Evolutionary conservation across 92 coral and sea anemone species (phyloP), one percentile per base, ranked within the genome.

Genomic region (Pocillopora meandrina): DNA sequence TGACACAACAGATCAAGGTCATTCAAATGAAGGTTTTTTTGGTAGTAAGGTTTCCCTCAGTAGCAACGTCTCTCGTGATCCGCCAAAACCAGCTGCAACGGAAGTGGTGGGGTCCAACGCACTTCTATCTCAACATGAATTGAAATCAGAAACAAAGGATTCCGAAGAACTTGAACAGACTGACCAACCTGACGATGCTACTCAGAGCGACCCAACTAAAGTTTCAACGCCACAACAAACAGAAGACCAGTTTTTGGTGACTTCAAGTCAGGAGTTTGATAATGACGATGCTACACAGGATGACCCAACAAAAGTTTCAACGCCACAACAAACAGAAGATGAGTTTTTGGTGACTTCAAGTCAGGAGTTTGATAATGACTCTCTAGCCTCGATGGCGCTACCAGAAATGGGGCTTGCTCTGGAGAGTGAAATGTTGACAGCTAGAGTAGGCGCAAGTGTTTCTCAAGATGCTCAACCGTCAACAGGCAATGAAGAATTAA

Each of bases 381-480:
- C 61, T 15, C 52, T n/a, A 47, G 20, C 9, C 71, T 23, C 56
- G 60, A 36, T 26, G n/a, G 14, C 77, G 2, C 12, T 19, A 52
- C 62, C 61, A 26, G 71, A 55, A 0, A 5, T 5, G 56, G 66
- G 52, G 20, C 56, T 73, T 31, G 14, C 15, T 17, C 34, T 12
- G 52, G 18, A 15, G 14, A 19, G 8, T 56, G 56, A 69, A 80
- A 67, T 33, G 67, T 56, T 16, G 67, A 68, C 84, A 68, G 33
- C 67, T 2, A 23, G 66, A 49, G 75, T 56, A 34, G 84, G 58
- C 77, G 12, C 85, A 56, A 68, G 57, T 52, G 8, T 19, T 3
- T 69, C 31, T 17, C 76, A 81, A 42, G 85, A 71, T 71, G 69
- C 16, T n/a, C 23, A 70, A 56, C 77, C 76, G 23, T 57, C 77